Evolutionary conservation across 2,888 invertebrate species (phyloP), one percentile per base, ranked within the genome.

Genomic region (Acanthacorydalis orientalis): DNA sequence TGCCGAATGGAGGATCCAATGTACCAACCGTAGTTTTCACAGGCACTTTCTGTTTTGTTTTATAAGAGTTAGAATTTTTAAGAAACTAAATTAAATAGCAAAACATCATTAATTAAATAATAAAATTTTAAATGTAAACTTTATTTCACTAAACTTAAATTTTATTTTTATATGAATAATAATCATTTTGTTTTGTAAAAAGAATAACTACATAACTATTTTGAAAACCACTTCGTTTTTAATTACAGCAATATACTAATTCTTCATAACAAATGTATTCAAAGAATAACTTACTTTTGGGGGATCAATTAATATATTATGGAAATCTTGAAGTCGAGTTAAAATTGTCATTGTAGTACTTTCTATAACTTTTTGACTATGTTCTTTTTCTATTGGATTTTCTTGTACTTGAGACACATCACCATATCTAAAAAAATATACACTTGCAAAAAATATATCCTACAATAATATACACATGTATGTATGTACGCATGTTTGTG

Each of bases 1-100:
- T 79, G 50, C 90, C 90, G 57, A 90, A 71, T 31, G 87, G 87
- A 51, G 79, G 79, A 54, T 81, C 75, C 57, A 85, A 64, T 52
- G 75, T 60, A 50, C 86, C 84, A 54, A 76, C 77, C 53, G 80
- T 81, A 54, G 82, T 82, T 57, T 72, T 70, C 57, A 85, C 75
- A 47, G 77, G 64, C 46, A 75, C 68, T 73, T 79, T 80, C 73
- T 73, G 57, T 33, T 23, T 23, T 23, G 6, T 23, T 23, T 23
- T 6, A 23, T 23, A 23, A 23, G 23, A 4, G 23, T 23, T 23
- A 23, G 6, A 4, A 23, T 6, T 23, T 23, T 23, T 23, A 23
- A 23, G 2, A 23, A 23, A 23, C 6, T 23, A 23, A 2, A 23
- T 23, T 23, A 23, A 23, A 23, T 23, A 23, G 2, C 23, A 57